Evolutionary conservation across 2,888 invertebrate species (phyloP).

Genomic region (Sinodicranocentrus sp.): DNA sequence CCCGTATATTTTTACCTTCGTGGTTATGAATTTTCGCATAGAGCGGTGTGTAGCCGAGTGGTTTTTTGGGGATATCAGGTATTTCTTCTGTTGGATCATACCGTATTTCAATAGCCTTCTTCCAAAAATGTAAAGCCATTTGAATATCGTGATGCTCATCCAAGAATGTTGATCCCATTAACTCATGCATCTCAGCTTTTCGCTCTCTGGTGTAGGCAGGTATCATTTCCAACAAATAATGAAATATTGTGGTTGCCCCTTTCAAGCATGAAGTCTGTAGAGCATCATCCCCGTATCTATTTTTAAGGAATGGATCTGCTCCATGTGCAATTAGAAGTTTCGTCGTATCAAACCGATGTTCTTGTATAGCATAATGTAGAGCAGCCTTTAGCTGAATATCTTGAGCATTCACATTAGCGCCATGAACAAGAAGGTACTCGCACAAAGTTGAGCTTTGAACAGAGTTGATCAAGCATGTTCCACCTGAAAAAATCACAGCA

Average conservation of each 20-base stretch:
- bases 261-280: constrained; percentile 91
- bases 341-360: constrained; percentile 87
- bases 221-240: constrained; percentile 83
- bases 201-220: constrained; percentile 83
- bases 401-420: constrained; percentile 90
- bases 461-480: constrained; percentile 95
- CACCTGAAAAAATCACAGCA: constrained; percentile 79
- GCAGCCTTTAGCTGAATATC: constrained; percentile 95
- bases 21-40: constrained; percentile 68
- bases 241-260: constrained; percentile 84
- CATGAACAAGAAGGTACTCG: constrained; percentile 86
- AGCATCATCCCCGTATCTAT: constrained; percentile 92
- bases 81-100: constrained; percentile 76
- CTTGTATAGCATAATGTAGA: constrained; percentile 94
- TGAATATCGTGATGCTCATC: constrained; percentile 82
- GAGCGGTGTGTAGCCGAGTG: constrained; percentile 71
- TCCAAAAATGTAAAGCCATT: constrained; percentile 85
- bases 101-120: constrained; percentile 86
- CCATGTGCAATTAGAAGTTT: constrained; percentile 88
- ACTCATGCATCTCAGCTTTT: constrained; percentile 91
- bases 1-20: too few species aligned
- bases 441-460: constrained; percentile 92
- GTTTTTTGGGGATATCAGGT: constrained; percentile 72
- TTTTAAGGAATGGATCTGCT: constrained; percentile 87
- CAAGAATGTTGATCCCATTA: constrained; percentile 92